phyloP scores from a whole-genome alignment of 2,797 vertebrate genomes.

The Fringilla coelebs region DNA sequence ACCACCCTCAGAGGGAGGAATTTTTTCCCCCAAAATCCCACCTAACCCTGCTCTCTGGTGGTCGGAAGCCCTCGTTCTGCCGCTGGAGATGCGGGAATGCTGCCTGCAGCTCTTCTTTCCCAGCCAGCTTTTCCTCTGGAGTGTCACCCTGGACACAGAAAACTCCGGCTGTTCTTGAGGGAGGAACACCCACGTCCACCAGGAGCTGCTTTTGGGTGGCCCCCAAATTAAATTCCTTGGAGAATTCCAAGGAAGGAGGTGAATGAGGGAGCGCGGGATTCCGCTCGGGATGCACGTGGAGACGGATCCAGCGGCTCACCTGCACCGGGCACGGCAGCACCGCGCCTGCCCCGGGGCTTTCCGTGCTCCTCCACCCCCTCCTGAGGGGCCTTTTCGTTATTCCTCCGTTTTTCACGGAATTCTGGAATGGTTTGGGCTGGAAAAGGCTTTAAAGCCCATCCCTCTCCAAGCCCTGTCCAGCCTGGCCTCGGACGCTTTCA shows the following conservation, averaged over 20 bases:
- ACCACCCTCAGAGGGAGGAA: too few relatives aligned
- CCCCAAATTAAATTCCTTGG: neutral
- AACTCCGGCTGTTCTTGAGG: neutral
- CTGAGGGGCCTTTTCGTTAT: neutral
- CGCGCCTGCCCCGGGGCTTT: neutral
- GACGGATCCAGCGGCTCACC: neutral
- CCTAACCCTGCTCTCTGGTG: neutral
- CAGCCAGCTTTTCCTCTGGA: neutral
- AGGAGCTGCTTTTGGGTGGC: neutral
- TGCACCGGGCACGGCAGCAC: neutral
- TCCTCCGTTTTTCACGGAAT: neutral
- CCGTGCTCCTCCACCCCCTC: accelerated
- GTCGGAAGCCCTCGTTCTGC: neutral
- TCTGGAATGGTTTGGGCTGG: neutral
- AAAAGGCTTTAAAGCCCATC: neutral
- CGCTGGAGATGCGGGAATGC: accelerated
- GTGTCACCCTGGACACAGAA: accelerated
- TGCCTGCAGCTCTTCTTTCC: neutral
- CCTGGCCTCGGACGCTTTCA: neutral
- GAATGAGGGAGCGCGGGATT: neutral
- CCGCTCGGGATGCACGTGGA: neutral
- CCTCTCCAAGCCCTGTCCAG: neutral
- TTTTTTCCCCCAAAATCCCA: neutral
- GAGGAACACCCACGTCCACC: accelerated
- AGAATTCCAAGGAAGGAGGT: too few relatives aligned